Percentiles rank a stretch among this genome's conserved stretches.
Conservation (phyloP, 2,888 invertebrate species). For the Scotopteryx bipunctaria region DNA sequence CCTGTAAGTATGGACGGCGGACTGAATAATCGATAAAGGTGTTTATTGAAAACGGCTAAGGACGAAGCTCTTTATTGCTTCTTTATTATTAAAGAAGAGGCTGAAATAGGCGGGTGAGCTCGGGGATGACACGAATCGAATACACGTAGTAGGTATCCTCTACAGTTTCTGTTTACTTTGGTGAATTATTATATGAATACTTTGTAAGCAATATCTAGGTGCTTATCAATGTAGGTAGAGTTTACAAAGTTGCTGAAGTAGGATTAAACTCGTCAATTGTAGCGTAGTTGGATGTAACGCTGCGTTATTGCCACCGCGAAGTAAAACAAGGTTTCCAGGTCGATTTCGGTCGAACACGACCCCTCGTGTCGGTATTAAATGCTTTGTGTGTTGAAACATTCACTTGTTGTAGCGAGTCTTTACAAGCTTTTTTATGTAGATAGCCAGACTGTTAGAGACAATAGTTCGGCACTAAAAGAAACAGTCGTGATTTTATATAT, state of each 20-base stretch:
- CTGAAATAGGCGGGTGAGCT: slow-evolving; percentile 46
- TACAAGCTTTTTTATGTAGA: not conserved
- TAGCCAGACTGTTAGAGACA: no score
- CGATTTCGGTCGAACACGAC: slow-evolving; percentile 30
- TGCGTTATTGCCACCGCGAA: slow-evolving; percentile 23
- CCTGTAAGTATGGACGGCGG: slow-evolving; percentile 81
- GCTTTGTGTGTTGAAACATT: slow-evolving; percentile 16
- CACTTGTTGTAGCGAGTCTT: slow-evolving; percentile 17
- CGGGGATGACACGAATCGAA: slow-evolving; percentile 21
- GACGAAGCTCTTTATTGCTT: slow-evolving; percentile 80
- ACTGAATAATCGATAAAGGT: slow-evolving; percentile 84
- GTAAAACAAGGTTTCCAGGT: slow-evolving; percentile 38
- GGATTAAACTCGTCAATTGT: slow-evolving; percentile 15
- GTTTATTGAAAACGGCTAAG: slow-evolving; percentile 83
- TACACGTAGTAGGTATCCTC: not conserved
- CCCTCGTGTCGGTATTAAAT: slow-evolving; percentile 26
- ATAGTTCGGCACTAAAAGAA: no score
- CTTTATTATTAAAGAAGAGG: slow-evolving; percentile 75
- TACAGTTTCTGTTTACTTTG: slow-evolving; percentile 14
- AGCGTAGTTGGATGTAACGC: slow-evolving; percentile 23
- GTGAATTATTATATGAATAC: slow-evolving; percentile 9
- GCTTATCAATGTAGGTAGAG: slow-evolving; percentile 2
- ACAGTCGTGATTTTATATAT: no score
- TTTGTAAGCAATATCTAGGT: slow-evolving; percentile 8
- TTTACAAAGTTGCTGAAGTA: slow-evolving; percentile 17